Base-by-base conservation (phyloP, 2,888 invertebrate genomes). In the Oligia fasciuncula region DNA sequence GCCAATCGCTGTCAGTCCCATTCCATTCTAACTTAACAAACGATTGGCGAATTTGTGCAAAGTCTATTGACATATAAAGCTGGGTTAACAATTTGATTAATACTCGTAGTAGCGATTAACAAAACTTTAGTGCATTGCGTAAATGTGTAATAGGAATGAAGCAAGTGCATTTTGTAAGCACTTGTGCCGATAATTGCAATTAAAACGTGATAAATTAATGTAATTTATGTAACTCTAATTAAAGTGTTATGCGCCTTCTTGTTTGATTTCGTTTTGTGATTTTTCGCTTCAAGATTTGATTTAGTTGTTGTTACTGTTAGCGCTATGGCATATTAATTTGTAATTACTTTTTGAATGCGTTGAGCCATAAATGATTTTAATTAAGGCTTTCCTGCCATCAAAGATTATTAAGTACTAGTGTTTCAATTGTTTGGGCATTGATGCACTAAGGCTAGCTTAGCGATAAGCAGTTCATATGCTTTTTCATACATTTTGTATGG, bases 101-200 rank as follows among this genome's bases (percentile, higher is more conserved):
- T 60, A 29, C 29, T 29, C 29, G 1, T 29, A 11, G 17, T 46
- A 51, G 67, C 49, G 51, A 72, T 82, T 85, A 77, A 68, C 76
- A 67, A 74, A 74, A 77, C 2, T 63, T 40, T 35, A 63, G 51
- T 75, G 29, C 51, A 73, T 84, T 85, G 74, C 68, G 51, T 77
- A 74, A 73, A 85, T 85, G 77, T 65, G 43, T 77, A 75, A 81
- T 71, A 69, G 49, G 40, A 75, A 70, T 63, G 57, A 78, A 43
- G 78, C 62, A 72, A 85, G n/a, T 69, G 76, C 17, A 67, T 83
- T 80, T 66, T 40, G 78, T 35, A 73, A 83, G 29, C 49, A 51
- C 29, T 75, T 68, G 43, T 54, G 63, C 19, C 14, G 66, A 46
- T 75, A 62, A 17, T 66, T 82, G 80, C 69, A 70, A 40, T 62